A percentile compares a stretch with the other conserved stretches of the same genome.
Conservation (phyloP, 2,797 vertebrate genomes). For the Chelmon rostratus region DNA sequence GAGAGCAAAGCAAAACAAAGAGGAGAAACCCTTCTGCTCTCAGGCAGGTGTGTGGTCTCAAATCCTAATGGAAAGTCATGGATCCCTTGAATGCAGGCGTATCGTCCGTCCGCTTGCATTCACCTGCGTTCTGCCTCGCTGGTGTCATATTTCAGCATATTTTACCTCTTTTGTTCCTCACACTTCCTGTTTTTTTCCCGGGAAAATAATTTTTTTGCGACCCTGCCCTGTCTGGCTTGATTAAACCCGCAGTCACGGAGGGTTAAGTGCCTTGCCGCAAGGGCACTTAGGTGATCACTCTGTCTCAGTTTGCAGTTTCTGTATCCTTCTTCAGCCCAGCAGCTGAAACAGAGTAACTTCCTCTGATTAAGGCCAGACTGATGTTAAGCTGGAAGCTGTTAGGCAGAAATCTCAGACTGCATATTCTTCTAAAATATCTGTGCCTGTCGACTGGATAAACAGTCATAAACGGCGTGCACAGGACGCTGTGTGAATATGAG, state of each 20-base stretch:
- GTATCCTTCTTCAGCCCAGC: background rate
- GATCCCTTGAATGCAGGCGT: background rate
- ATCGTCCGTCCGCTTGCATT: background rate
- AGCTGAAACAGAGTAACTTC: background rate
- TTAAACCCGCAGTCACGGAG: background rate
- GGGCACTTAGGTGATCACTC: conserved; percentile 3
- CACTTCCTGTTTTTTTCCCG: background rate
- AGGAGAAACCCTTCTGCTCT: background rate
- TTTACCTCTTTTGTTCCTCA: background rate
- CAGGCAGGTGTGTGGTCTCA: conserved; percentile 41
- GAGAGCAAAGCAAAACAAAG: conserved; percentile 4
- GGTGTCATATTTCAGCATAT: background rate
- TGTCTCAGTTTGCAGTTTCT: background rate
- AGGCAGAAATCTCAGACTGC: background rate
- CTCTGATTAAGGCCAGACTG: background rate
- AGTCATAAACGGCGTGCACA: background rate
- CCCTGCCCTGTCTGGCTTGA: background rate
- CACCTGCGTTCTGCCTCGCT: background rate
- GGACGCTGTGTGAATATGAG: background rate
- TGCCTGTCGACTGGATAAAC: background rate
- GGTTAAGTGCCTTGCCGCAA: conserved; percentile 8
- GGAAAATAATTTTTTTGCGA: background rate
- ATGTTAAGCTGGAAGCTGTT: background rate
- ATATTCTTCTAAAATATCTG: background rate
- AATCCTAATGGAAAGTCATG: background rate